Percentiles rank a stretch among this genome's conserved stretches.
phyloP scores from a whole-genome alignment of 2,113 vertebrate genomes.

The Penelope pileata region DNA sequence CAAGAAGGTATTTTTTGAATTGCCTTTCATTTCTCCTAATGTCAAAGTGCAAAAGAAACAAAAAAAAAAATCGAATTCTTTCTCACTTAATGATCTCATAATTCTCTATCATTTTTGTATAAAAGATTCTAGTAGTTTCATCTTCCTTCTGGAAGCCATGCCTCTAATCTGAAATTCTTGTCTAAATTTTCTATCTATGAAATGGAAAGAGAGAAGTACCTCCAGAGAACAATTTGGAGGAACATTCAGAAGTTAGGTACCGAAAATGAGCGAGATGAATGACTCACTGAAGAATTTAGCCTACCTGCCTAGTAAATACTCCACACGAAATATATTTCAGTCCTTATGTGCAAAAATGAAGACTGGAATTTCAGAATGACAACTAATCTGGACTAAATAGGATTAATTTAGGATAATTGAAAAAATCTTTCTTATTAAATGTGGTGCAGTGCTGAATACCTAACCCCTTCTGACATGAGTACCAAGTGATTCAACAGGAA shows the following conservation, averaged over 20 bases:
- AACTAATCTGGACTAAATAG: neutral
- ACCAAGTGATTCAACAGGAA: neutral
- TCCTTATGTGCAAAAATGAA: neutral
- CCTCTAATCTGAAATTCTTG: neutral
- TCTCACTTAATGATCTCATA: neutral
- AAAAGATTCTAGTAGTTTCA: neutral
- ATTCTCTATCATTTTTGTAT: neutral
- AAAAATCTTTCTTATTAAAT: neutral
- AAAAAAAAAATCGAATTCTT: neutral
- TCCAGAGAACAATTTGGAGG: neutral
- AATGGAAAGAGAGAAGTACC: neutral
- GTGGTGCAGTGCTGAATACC: neutral
- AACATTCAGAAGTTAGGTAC: neutral
- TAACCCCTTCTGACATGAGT: neutral
- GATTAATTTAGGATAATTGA: neutral
- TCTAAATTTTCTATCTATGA: neutral
- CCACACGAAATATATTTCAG: neutral
- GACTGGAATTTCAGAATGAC: neutral
- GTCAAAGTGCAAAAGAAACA: neutral
- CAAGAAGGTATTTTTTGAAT: neutral
- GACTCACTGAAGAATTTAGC: neutral
- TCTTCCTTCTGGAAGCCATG: neutral
- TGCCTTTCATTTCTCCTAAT: neutral
- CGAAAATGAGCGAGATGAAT: neutral
- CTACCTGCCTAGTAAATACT: neutral